phyloP scores from a whole-genome alignment of 2,888 invertebrate genomes.

The Dynastes grantii region DNA sequence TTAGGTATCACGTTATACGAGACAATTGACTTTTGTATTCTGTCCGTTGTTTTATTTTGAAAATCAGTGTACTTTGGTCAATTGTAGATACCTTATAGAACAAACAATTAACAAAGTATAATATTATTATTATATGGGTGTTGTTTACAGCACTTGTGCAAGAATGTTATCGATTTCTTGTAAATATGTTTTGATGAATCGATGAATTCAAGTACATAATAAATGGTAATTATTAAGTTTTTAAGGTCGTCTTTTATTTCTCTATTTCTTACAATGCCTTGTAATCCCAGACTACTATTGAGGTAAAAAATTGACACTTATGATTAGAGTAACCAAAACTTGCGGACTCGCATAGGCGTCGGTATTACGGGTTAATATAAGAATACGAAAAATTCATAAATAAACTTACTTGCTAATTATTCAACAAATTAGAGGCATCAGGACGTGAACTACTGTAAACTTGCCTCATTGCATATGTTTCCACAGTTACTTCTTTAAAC shows the following conservation, averaged over 20 bases:
- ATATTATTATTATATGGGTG: slow-evolving; percentile 44
- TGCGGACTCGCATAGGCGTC: too few relatives aligned
- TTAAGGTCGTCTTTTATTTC: slow-evolving; percentile 44
- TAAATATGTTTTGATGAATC: slow-evolving; percentile 52
- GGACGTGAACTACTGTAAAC: too few relatives aligned
- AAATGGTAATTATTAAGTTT: slow-evolving; percentile 58
- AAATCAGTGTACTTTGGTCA: slow-evolving; percentile 50
- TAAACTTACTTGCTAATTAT: too few relatives aligned
- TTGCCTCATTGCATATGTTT: too few relatives aligned
- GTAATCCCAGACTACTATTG: neutral
- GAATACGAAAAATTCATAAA: too few relatives aligned
- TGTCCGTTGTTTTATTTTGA: slow-evolving; percentile 43
- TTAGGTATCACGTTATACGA: slow-evolving; percentile 13
- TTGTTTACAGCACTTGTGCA: slow-evolving; percentile 51
- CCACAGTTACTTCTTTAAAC: too few relatives aligned
- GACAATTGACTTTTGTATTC: slow-evolving; percentile 50
- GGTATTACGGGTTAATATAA: too few relatives aligned
- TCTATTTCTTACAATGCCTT: neutral
- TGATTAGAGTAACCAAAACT: too few relatives aligned
- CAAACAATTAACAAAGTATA: slow-evolving; percentile 29
- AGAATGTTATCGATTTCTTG: slow-evolving; percentile 50
- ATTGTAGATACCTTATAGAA: slow-evolving; percentile 49
- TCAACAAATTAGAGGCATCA: too few relatives aligned
- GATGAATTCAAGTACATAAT: slow-evolving; percentile 55
- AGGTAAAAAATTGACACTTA: too few relatives aligned